Base-by-base conservation (phyloP, 2,797 vertebrate species). In the Amblyopsis hoosieri region DNA sequence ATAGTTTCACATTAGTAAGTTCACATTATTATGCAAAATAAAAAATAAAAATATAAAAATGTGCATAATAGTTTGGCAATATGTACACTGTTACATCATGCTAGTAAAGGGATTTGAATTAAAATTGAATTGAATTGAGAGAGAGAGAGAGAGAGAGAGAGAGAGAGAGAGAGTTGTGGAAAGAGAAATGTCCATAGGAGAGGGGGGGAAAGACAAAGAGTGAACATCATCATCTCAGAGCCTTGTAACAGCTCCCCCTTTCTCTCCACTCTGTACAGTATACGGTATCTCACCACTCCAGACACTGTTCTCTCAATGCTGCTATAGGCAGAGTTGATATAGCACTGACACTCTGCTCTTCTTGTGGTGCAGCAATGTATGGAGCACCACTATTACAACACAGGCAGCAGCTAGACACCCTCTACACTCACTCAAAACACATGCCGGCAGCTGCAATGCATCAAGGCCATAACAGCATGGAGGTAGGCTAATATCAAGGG, bases 361-460 rank as follows among this genome's bases (percentile, higher is more conserved):
- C 74, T 82, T 71, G 83, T 79, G 81, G 31, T 33, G 31, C 31
- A 33, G 31, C 6, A 75, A 87, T 83, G 81, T 86, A 79, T 76
- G 78, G 69, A 84, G 80, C 59, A 57, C 53, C 57, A 80, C 72
- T 63, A 75, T 86, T 86, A 86, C 85, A 83, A 86, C 76, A 81
- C 71, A 66, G 71, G 67, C 81, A 88, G 79, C 76, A 81, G 75
- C 79, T 79, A 76, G 78, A 86, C 83, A 82, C 78, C 64, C 80
- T 84, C 85, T 87, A 73, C 76, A 81, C 64, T 62, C 12, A 45
- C 79, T 66, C 75, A 53, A 53, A 83, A 66, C 76, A 67, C 66
- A 73, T 66, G 57, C 82, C 77, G 76, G 64, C 76, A 75, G 59
- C 19, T 85, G 80, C 84, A 83, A 78, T 86, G 84, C 87, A 87